Evolutionary conservation across 1,140 invertebrate genomes (phyloP), one percentile per base, ranked within the genome.

Genomic region (Papilio helenus): DNA sequence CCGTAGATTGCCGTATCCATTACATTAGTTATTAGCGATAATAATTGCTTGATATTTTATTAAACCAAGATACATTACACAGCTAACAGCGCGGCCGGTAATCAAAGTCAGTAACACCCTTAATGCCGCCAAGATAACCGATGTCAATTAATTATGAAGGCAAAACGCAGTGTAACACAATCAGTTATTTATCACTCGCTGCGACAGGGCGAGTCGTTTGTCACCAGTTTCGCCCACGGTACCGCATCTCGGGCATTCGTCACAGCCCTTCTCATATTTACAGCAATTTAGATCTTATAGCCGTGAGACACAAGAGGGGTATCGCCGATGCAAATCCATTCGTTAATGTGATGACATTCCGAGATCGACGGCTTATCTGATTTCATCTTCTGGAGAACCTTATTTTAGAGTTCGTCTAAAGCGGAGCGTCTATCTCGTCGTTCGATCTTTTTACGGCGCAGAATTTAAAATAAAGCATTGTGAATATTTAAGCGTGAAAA

Each of bases 121-220:
- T 92, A 86, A 88, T 84, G 81, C 84, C 85, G 86, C 85, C 82
- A 83, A 87, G 88, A 90, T 92, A 92, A 84, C 87, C 81, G 84
- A 86, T 91, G 87, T 88, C 91, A 90, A 92, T 94, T 93, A 94
- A 93, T 94, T 90, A 92, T 94, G 86, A 92, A 88, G 83, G 89
- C 89, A 90, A 94, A 94, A 93, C 90, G 88, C 85, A 88, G 87
- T 90, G 92, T 93, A 93, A 93, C 90, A 93, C 89, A 93, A 93
- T 93, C 93, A 92, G 92, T 92, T 93, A 93, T 94, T 94, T 93
- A 93, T 94, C 90, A 92, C 86, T 39, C 83, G 87, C 88, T 89
- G 90, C 88, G 92, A 93, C 92, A 92, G 88, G 87, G 84, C 83
- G 83, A 87, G 89, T 92, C 91, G 89, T 94, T 94, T 93, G 90